A percentile compares a stretch with the other conserved stretches of the same genome.
Evolutionary conservation across 2,797 vertebrate species (phyloP).

Genomic region (Strix occidentalis): DNA sequence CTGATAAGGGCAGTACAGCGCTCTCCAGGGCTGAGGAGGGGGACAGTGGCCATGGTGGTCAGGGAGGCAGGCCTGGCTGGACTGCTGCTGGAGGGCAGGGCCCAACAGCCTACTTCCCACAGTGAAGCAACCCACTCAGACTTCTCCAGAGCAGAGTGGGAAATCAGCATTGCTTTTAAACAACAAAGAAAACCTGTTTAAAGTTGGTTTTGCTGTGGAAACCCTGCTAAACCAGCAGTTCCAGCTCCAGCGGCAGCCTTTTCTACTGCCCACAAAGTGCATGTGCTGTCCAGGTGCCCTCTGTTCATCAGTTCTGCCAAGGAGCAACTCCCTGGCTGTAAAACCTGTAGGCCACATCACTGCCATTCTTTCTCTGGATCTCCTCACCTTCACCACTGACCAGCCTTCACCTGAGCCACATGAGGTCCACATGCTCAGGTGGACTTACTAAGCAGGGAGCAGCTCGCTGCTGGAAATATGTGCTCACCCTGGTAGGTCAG

Average conservation of each 20-base stretch:
- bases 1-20: neutral
- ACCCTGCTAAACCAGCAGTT: neutral
- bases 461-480: neutral
- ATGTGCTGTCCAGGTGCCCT: neutral
- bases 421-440: fast-evolving
- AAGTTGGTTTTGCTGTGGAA: neutral
- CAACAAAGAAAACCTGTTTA: neutral
- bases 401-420: neutral
- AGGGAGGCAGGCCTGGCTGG: neutral
- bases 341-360: neutral
- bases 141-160: neutral
- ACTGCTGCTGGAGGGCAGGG: neutral
- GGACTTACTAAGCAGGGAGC: neutral
- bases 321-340: neutral
- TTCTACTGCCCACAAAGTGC: neutral
- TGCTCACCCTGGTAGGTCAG: neutral
- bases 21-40: neutral
- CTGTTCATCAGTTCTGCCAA: neutral
- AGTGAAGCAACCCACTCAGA: fast-evolving
- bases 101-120: neutral
- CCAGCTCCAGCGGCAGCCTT: neutral
- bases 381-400: neutral
- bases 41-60: fast-evolving
- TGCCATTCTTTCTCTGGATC: neutral
- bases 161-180: neutral